Percentiles rank a stretch among this genome's conserved stretches.
These are phyloP conservation scores for Drosophila bocqueti DNA, from an alignment of 1,140 invertebrate species.

Conservation along the genomic window DNA sequence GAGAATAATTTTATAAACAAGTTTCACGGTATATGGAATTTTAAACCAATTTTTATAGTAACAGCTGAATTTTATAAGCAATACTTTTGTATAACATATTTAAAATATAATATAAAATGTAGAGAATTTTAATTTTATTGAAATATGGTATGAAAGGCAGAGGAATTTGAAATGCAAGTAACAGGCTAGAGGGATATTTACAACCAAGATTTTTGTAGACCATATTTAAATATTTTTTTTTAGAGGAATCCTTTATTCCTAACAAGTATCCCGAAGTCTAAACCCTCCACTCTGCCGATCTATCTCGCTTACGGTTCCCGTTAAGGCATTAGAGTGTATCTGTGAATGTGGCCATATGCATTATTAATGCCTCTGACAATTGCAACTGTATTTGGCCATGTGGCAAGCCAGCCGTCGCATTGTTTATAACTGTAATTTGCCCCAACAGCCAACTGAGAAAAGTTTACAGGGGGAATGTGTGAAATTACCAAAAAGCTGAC, in stretches of 20 bases:
- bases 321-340: constrained; percentile 2
- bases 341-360: constrained; percentile 30
- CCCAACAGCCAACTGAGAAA: constrained; percentile 33
- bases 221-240: neutral
- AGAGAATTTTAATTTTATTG: too few relatives aligned
- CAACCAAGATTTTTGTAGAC: neutral
- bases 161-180: too few relatives aligned
- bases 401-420: constrained; percentile 35
- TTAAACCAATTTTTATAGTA: too few relatives aligned
- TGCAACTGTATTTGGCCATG: constrained; percentile 47
- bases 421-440: constrained; percentile 64
- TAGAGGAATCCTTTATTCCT: too few relatives aligned
- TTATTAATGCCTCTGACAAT: constrained; percentile 63
- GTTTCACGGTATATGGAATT: too few relatives aligned
- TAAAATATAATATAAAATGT: too few relatives aligned
- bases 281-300: neutral
- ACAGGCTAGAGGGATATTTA: neutral
- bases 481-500: constrained; percentile 17
- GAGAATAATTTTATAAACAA: too few relatives aligned
- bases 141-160: too few relatives aligned
- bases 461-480: constrained; percentile 37
- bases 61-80: too few relatives aligned
- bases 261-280: neutral
- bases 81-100: too few relatives aligned
- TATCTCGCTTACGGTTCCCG: neutral